Conservation (phyloP, 2,888 invertebrate genomes). For the Drosophila sordidula region DNA sequence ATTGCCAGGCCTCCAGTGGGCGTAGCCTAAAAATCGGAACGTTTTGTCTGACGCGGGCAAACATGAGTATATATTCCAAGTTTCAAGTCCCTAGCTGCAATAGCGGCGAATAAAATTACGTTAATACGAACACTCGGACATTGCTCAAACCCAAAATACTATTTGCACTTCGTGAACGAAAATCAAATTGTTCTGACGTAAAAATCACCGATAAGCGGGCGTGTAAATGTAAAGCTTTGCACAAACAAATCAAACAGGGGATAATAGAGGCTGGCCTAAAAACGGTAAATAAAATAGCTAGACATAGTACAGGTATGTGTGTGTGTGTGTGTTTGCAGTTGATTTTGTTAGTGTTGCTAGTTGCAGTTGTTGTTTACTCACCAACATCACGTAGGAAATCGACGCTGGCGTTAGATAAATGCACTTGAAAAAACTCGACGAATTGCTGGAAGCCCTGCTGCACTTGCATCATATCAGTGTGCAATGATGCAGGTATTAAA, state of each 20-base stretch:
- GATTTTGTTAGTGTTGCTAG: background rate
- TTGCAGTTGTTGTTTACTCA: conserved; percentile 65
- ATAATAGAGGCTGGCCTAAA: conserved; percentile 9
- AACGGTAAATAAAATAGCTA: conserved; percentile 13
- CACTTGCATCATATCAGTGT: conserved; percentile 79
- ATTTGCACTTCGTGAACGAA: background rate
- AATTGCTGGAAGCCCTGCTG: conserved; percentile 83
- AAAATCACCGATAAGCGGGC: conserved; percentile 46
- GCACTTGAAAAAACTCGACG: conserved; percentile 83
- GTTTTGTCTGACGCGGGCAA: too few species aligned
- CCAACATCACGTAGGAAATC: conserved; percentile 83
- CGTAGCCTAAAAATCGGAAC: too few species aligned
- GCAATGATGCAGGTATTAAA: conserved; percentile 80
- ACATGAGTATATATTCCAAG: too few species aligned
- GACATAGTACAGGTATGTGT: background rate
- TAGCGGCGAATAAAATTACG: too few species aligned
- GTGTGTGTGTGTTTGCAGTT: background rate
- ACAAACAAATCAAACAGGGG: background rate
- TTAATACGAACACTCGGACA: too few species aligned
- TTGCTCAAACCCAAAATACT: too few species aligned
- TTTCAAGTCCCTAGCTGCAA: too few species aligned
- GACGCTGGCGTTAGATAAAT: conserved; percentile 80
- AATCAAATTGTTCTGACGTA: conserved; percentile 6
- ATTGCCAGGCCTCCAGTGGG: too few species aligned
- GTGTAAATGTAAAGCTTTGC: conserved; percentile 28